Evolutionary conservation across 1,140 invertebrate species (phyloP), one percentile per base, ranked within the genome.

Genomic region (Delia radicum): DNA sequence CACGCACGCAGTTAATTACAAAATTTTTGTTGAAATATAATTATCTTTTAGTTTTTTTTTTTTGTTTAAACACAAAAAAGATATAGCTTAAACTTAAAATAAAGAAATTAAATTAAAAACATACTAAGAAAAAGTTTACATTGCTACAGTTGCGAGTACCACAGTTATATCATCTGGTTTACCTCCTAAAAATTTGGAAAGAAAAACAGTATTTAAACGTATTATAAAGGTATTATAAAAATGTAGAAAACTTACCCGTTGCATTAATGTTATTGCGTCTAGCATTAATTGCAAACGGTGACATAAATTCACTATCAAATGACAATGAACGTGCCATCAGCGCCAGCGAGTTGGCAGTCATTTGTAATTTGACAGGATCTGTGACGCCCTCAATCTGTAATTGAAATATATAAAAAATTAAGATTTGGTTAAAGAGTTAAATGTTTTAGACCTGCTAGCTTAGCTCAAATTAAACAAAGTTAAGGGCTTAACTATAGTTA

Each of bases 131-230:
- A 55, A 21, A 55, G 37, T 21, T 90, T 90, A 93, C 88, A 93
- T 89, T 79, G 93, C 93, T 86, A 96, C 94, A 77, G 94, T 95
- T 79, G 95, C 95, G 80, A 99, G 90, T 80, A 99, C 91, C 81
- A 98, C 95, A 83, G 97, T 99, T 86, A 99, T 98, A 88, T 99
- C 97, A 87, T 99, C 97, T 67, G 96, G 96, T 89, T 98, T 98
- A 76, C 96, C 96, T 86, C 96, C 96, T 97, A 87, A 74, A n/a
- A n/a, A n/a, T n/a, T n/a, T n/a, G 87, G 74, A 90, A 92, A 87
- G 80, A 84, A 87, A 85, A 31, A 48, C 46, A 63, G 42, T 3
- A 28, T n/a, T n/a, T n/a, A n/a, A n/a, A n/a, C n/a, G n/a, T n/a
- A n/a, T n/a, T n/a, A n/a, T n/a, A n/a, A n/a, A n/a, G n/a, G n/a